These are phyloP conservation scores for Bombylius major DNA, from an alignment of 2,888 invertebrate species.

Conservation along the genomic window DNA sequence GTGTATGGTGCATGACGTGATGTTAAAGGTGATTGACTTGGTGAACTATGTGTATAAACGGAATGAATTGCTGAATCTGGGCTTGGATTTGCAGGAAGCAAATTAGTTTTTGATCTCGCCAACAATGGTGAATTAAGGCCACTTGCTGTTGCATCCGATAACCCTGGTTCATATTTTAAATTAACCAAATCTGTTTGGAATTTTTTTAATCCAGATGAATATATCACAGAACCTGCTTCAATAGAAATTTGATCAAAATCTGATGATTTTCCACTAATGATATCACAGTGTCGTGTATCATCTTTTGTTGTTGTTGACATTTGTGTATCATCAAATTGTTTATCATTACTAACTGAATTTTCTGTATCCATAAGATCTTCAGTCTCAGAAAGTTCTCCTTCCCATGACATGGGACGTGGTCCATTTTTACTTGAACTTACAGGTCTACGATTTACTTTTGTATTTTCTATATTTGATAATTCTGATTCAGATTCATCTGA, in stretches of 20 bases:
- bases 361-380: constrained; percentile 47
- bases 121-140: constrained; percentile 51
- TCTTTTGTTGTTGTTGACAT: constrained; percentile 10
- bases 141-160: constrained; percentile 17
- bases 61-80: constrained; percentile 84
- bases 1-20: constrained; percentile 69
- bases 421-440: constrained; percentile 35
- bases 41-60: constrained; percentile 67
- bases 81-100: constrained; percentile 66
- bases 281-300: neutral
- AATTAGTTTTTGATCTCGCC: constrained; percentile 46
- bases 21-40: constrained; percentile 75
- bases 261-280: constrained; percentile 5
- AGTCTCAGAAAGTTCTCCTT: constrained; percentile 82
- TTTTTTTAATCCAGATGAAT: constrained; percentile 9
- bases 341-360: constrained; percentile 17
- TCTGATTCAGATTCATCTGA: constrained; percentile 34
- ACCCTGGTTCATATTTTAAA: constrained; percentile 30
- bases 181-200: constrained; percentile 32
- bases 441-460: constrained; percentile 41
- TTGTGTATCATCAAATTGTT: constrained; percentile 10
- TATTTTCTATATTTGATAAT: constrained; percentile 33
- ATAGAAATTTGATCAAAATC: constrained; percentile 12
- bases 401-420: constrained; percentile 86
- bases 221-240: constrained; percentile 9